A percentile compares a stretch with the other conserved stretches of the same genome.
Evolutionary conservation across 2,797 vertebrate species (phyloP).

Genomic region (Dipus sagitta): DNA sequence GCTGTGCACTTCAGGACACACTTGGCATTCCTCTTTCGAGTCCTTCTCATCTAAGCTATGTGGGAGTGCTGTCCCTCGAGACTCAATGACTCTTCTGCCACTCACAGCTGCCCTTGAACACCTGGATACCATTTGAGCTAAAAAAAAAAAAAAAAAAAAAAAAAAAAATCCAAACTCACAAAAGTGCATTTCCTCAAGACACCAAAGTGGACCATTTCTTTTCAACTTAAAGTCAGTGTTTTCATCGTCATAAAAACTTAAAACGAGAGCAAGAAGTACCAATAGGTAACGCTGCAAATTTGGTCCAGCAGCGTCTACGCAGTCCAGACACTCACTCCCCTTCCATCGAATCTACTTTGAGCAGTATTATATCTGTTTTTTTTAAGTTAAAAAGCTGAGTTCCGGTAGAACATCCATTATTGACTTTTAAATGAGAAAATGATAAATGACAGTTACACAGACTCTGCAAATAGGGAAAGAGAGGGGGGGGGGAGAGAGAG

Average conservation of each 20-base stretch:
- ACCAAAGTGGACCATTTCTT: not conserved
- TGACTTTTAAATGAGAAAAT: not conserved
- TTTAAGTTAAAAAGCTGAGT: not conserved
- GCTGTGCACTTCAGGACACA: not conserved
- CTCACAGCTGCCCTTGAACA: not conserved
- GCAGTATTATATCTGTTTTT: not conserved
- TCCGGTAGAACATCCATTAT: not conserved
- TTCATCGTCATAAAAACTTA: not conserved
- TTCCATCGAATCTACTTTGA: not conserved
- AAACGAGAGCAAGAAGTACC: not conserved
- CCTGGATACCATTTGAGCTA: not conserved
- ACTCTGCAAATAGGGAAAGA: not conserved
- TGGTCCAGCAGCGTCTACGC: not conserved
- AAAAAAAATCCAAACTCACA: not conserved
- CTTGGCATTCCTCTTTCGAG: not conserved
- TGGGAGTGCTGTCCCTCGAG: not conserved
- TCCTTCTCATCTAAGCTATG: not conserved
- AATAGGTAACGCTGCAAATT: not conserved
- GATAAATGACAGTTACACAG: not conserved
- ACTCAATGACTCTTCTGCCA: not conserved
- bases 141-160: not conserved
- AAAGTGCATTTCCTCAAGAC: slow-evolving; percentile 1
- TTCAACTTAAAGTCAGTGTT: not conserved
- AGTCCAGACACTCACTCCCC: not conserved
- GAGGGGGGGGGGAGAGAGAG: not conserved